Conservation (phyloP, 37 sponge, comb jelly and placozoan species). For the Spongilla lacustris region DNA sequence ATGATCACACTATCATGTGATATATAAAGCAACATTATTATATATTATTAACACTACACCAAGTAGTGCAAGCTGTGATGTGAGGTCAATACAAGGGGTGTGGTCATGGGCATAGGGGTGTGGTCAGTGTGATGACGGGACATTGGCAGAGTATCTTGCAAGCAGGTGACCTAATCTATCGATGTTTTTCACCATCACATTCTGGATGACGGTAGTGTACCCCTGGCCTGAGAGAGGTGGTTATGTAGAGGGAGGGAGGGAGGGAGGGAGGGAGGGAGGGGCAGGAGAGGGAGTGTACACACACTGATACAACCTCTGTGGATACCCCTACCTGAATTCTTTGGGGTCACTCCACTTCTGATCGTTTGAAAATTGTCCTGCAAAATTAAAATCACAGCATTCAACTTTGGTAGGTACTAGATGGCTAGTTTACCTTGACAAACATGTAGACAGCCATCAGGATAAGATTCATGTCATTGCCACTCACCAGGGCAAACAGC, state of each 20-base stretch:
- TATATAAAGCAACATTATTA: too few relatives aligned
- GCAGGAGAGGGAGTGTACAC: neutral
- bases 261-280: too few relatives aligned
- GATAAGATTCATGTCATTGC: neutral
- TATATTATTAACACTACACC: too few relatives aligned
- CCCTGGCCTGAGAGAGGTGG: neutral
- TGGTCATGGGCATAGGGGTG: neutral
- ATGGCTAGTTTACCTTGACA: neutral
- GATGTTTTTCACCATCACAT: neutral
- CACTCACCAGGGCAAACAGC: neutral
- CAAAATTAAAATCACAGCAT: slow-evolving; percentile 16
- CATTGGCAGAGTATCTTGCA: neutral
- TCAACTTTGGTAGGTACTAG: too few relatives aligned
- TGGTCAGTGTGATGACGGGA: neutral
- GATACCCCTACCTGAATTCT: neutral
- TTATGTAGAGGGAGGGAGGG: too few relatives aligned
- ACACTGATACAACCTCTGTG: neutral
- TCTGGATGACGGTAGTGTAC: neutral
- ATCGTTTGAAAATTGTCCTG: slow-evolving; percentile 55
- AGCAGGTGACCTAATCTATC: neutral
- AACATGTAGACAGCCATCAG: neutral
- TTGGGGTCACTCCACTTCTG: slow-evolving; percentile 52
- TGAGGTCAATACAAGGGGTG: neutral
- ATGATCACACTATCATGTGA: too few relatives aligned
- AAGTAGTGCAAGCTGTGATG: neutral